Evolutionary conservation across 2,888 invertebrate species (phyloP), one percentile per base, ranked within the genome.

Genomic region (Ptychoptera contaminata): DNA sequence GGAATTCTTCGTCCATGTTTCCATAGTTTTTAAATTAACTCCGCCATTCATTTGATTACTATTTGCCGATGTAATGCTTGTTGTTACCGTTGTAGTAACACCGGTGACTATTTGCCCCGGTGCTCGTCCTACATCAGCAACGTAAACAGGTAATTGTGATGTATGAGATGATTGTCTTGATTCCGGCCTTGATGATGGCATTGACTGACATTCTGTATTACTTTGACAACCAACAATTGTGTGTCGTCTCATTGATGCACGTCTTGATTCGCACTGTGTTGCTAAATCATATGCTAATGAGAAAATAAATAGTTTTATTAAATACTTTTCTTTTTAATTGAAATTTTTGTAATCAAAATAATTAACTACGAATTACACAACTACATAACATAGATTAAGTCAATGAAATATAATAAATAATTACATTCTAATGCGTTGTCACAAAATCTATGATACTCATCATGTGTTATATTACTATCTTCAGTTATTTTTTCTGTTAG

Each of bases 341-440:
- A 39, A 39, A 29, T 37, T 12, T 39, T 39, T 29, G 15, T 39
- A 39, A 39, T 39, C 9, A 23, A 39, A 39, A 39, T 39, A 29
- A 39, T 12, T 23, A 39, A 39, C 23, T 29, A 12, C 23, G 29
- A 39, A 39, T 8, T 39, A 39, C 8, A 23, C n/a, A 39, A 12
- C 38, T 29, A 29, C 23, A n/a, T 29, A 39, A 39, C 29, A 29
- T 29, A 8, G 14, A n/a, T 39, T 39, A n/a, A n/a, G n/a, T n/a
- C n/a, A n/a, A n/a, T n/a, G n/a, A n/a, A n/a, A n/a, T n/a, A n/a
- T n/a, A n/a, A n/a, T 38, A 10, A 14, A 30, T 50, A 52, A 44
- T 65, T 79, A 82, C 82, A 81, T 76, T 86, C 85, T 55, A 84
- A 74, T 60, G 82, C 78, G 60, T 77, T 74, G 68, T 82, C 82